Conservation (phyloP, 2,888 invertebrate species). For the Ichneumoninae sp. region DNA sequence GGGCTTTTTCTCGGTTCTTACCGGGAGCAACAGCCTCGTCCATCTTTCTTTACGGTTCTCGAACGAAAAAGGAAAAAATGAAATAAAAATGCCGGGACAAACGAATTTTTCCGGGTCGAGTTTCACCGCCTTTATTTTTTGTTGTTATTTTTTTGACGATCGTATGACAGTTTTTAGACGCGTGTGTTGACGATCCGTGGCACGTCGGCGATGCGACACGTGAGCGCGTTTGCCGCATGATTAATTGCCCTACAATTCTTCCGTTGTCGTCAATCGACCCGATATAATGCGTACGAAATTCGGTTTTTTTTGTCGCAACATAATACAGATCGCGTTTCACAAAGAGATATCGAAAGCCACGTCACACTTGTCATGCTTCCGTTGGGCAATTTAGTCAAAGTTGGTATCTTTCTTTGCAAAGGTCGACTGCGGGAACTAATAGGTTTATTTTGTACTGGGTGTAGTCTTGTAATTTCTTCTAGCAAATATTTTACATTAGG, state of each 20-base stretch:
- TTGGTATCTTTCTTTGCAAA: background rate
- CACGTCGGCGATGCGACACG: background rate
- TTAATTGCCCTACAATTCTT: slow-evolving; percentile 35
- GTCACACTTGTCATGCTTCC: slow-evolving; percentile 26
- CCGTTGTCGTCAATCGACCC: background rate
- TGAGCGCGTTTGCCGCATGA: slow-evolving; percentile 25
- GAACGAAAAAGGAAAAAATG: background rate
- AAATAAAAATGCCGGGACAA: background rate
- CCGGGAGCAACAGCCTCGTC: background rate
- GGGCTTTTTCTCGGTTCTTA: background rate
- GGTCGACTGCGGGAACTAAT: background rate
- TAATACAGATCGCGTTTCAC: slow-evolving; percentile 37
- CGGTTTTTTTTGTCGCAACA: slow-evolving; percentile 23
- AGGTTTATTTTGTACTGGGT: slow-evolving; percentile 2
- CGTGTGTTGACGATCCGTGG: slow-evolving; percentile 2
- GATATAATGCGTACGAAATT: slow-evolving; percentile 38
- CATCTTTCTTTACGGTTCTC: slow-evolving; percentile 39
- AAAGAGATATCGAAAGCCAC: slow-evolving; percentile 11
- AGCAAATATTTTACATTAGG: background rate
- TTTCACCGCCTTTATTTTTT: background rate
- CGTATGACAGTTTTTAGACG: background rate
- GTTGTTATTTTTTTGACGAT: background rate
- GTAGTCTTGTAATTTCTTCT: background rate
- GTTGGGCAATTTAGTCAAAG: slow-evolving; percentile 36
- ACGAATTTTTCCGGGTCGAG: background rate